A percentile compares a stretch with the other conserved stretches of the same genome.
Evolutionary conservation across 2,113 vertebrate species (phyloP).

Genomic region (Periophthalmodon schlosseri): DNA sequence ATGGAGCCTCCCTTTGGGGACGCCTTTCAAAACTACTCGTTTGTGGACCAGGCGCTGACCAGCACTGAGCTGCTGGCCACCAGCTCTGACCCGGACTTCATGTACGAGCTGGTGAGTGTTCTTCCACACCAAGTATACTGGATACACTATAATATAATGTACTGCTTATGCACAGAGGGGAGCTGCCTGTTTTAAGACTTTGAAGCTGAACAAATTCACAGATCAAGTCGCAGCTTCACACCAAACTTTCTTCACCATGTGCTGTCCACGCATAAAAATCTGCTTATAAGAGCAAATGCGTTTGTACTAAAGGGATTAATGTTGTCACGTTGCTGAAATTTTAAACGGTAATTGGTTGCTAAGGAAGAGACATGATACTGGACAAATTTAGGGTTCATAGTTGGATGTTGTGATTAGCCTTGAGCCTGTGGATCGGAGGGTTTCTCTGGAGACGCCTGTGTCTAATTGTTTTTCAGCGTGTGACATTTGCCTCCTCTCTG

Average conservation of each 20-base stretch:
- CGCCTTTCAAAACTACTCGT: slow-evolving; percentile 95
- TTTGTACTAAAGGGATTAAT: not conserved
- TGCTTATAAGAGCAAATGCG: slow-evolving; percentile 12
- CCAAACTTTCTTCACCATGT: slow-evolving; percentile 17
- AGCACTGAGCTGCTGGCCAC: slow-evolving; percentile 96
- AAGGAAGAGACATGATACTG: not conserved
- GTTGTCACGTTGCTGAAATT: not conserved
- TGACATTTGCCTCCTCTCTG: slow-evolving; percentile 41
- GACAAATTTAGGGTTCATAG: not conserved
- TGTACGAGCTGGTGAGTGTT: slow-evolving; percentile 95
- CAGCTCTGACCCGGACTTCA: slow-evolving; percentile 98
- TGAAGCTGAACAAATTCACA: not conserved
- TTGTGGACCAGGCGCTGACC: slow-evolving; percentile 96
- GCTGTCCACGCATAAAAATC: slow-evolving; percentile 32
- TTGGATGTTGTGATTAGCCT: not conserved
- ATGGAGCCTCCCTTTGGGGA: slow-evolving; percentile 99
- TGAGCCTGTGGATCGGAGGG: not conserved
- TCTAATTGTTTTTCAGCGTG: slow-evolving; percentile 37
- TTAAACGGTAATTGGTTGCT: not conserved
- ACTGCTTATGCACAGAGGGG: too few species aligned
- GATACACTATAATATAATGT: not conserved
- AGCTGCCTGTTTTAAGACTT: not conserved
- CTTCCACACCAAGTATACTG: not conserved
- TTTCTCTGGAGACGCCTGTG: slow-evolving; percentile 8
- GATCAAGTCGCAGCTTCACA: not conserved